Conservation (phyloP, 2,888 invertebrate species). For the Phymatocera aterrima region DNA sequence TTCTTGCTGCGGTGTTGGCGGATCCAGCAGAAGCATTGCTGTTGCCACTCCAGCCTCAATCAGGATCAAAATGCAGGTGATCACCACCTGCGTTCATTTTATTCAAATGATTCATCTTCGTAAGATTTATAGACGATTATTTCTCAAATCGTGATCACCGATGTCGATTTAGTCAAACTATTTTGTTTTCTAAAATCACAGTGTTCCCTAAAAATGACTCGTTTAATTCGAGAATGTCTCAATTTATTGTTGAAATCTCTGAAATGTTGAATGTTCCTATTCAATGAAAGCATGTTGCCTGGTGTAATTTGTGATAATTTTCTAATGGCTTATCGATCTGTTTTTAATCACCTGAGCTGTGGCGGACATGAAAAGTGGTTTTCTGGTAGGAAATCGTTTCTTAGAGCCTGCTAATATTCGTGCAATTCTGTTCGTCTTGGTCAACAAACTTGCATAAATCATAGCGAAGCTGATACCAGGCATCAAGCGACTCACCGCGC, state of each 20-base stretch:
- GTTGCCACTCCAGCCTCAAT: slow-evolving; percentile 82
- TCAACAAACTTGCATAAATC: slow-evolving; percentile 85
- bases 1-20: slow-evolving; percentile 77
- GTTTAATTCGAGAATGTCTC: too few relatives aligned
- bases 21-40: slow-evolving; percentile 79
- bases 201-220: too few relatives aligned
- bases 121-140: too few relatives aligned
- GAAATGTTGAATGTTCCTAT: too few relatives aligned
- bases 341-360: slow-evolving; percentile 75
- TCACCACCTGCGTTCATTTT: slow-evolving; percentile 76
- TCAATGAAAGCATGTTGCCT: too few relatives aligned
- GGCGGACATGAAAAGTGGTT: slow-evolving; percentile 81
- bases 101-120: too few relatives aligned
- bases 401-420: slow-evolving; percentile 85
- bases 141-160: too few relatives aligned
- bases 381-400: slow-evolving; percentile 83
- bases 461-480: slow-evolving; percentile 83
- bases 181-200: too few relatives aligned
- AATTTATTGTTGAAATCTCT: too few relatives aligned
- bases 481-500: slow-evolving; percentile 78
- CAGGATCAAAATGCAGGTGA: slow-evolving; percentile 80
- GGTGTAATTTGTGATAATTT: too few relatives aligned
- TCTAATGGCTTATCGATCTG: too few relatives aligned
- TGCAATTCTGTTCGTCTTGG: slow-evolving; percentile 87
- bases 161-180: too few relatives aligned